A percentile compares a stretch with the other conserved stretches of the same genome.
Conservation (phyloP, 2,797 vertebrate genomes). For the Smutsia gigantea region DNA sequence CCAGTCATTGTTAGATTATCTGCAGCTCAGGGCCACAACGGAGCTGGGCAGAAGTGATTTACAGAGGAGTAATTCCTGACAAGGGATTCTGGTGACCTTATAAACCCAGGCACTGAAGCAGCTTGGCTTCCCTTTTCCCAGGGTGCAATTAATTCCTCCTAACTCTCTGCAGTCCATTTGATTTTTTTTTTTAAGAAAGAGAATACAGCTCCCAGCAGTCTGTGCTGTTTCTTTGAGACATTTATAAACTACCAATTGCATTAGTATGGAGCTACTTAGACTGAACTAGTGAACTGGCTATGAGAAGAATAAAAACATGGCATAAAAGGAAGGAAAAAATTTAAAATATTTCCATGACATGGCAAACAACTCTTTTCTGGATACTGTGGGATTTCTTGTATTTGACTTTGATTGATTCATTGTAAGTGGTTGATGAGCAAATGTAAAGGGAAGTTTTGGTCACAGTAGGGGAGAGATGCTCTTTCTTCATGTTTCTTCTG, state of each 20-base stretch:
- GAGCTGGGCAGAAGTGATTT: conserved; percentile 62
- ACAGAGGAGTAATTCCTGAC: conserved; percentile 63
- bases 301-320: not conserved
- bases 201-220: conserved; percentile 61
- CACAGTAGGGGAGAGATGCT: not conserved
- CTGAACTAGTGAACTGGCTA: conserved; percentile 69
- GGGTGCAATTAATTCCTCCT: conserved; percentile 71
- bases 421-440: not conserved
- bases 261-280: conserved; percentile 64
- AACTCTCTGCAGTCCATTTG: conserved; percentile 70
- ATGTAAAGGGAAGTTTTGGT: not conserved
- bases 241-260: conserved; percentile 57
- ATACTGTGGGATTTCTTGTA: not conserved
- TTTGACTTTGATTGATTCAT: not conserved
- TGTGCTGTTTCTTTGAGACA: conserved; percentile 69
- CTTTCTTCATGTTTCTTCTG: conserved; percentile 7
- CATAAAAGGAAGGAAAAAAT: not conserved
- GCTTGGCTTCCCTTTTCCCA: conserved; percentile 54
- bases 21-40: conserved; percentile 2
- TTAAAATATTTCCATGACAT: not conserved
- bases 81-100: conserved; percentile 78
- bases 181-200: conserved; percentile 62
- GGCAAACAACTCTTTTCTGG: not conserved
- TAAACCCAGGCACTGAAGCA: conserved; percentile 66
- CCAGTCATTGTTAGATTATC: conserved; percentile 60